Percentiles rank a stretch among this genome's conserved stretches.
These are phyloP conservation scores for Diachrysia chrysitis DNA, from an alignment of 2,888 invertebrate species.

Conservation along the genomic window DNA sequence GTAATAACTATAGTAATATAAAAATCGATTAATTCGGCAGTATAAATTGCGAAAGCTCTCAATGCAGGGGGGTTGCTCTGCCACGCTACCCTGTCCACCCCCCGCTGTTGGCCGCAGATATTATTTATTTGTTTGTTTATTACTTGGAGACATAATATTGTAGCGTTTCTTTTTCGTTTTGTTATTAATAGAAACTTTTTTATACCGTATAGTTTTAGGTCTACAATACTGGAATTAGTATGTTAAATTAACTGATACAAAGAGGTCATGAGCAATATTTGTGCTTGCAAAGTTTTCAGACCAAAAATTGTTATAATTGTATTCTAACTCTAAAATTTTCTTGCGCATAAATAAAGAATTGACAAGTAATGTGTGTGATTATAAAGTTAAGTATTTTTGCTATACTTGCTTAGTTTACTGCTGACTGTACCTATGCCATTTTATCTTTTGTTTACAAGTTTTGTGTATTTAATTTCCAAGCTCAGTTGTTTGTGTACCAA, in stretches of 20 bases:
- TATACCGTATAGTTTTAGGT: neutral
- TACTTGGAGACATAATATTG: conserved; percentile 15
- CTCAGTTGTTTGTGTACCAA: neutral
- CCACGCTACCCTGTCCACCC: conserved; percentile 48
- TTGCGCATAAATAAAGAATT: too few relatives aligned
- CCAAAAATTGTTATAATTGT: too few relatives aligned
- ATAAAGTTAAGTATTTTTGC: too few relatives aligned
- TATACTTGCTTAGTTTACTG: too few relatives aligned
- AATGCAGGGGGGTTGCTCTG: conserved; percentile 57
- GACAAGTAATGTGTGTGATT: too few relatives aligned
- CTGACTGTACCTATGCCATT: too few relatives aligned
- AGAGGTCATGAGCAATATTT: too few relatives aligned
- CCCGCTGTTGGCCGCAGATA: conserved; percentile 28
- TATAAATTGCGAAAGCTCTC: conserved; percentile 40
- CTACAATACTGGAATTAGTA: neutral
- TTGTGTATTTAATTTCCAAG: neutral
- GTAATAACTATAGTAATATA: conserved; percentile 42
- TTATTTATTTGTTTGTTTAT: conserved; percentile 57
- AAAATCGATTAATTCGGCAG: conserved; percentile 54
- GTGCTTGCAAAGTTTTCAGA: too few relatives aligned
- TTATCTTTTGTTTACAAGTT: neutral
- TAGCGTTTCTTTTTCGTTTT: conserved; percentile 18
- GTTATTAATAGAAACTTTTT: neutral
- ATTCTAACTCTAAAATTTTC: too few relatives aligned
- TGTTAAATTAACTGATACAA: neutral